Percentiles rank a stretch among this genome's conserved stretches.
Conservation (phyloP, 2,888 invertebrate species). For the Parascotia fuliginaria region DNA sequence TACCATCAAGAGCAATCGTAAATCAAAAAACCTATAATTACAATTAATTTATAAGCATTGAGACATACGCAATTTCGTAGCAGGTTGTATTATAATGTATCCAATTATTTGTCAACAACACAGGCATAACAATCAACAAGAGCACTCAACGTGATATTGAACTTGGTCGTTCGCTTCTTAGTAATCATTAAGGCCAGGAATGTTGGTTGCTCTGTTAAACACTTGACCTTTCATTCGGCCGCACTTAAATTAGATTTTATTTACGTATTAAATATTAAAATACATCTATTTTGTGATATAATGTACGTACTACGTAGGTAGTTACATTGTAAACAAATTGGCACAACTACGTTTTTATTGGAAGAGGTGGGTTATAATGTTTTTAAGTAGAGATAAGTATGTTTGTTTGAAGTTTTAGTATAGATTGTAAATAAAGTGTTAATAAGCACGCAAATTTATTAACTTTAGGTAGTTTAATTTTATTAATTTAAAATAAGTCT, state of each 20-base stretch:
- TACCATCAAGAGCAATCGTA: background rate
- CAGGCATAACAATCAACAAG: slow-evolving; percentile 25
- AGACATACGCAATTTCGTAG: background rate
- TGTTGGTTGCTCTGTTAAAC: slow-evolving; percentile 32
- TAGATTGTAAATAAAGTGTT: no score
- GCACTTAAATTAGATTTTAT: slow-evolving; percentile 31
- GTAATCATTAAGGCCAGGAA: slow-evolving; percentile 42
- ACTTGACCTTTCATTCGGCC: slow-evolving; percentile 31
- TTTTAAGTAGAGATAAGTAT: no score
- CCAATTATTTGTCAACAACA: slow-evolving; percentile 35
- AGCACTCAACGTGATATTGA: slow-evolving; percentile 35
- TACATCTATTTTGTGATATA: slow-evolving; percentile 17
- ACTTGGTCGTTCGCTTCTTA: slow-evolving; percentile 34
- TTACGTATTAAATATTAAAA: slow-evolving; percentile 31
- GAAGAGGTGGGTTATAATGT: background rate
- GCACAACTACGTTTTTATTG: slow-evolving; percentile 2
- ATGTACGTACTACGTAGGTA: slow-evolving; percentile 13
- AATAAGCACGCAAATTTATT: no score
- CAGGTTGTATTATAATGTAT: slow-evolving; percentile 9
- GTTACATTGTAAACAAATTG: slow-evolving; percentile 7
- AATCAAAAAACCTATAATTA: background rate
- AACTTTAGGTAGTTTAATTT: no score
- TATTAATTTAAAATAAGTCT: no score
- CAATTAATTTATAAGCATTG: background rate
- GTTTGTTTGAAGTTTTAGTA: no score